Percentiles rank a stretch among this genome's conserved stretches.
These are phyloP conservation scores for Pammene aurita DNA, from an alignment of 2,888 invertebrate genomes.

Conservation along the genomic window DNA sequence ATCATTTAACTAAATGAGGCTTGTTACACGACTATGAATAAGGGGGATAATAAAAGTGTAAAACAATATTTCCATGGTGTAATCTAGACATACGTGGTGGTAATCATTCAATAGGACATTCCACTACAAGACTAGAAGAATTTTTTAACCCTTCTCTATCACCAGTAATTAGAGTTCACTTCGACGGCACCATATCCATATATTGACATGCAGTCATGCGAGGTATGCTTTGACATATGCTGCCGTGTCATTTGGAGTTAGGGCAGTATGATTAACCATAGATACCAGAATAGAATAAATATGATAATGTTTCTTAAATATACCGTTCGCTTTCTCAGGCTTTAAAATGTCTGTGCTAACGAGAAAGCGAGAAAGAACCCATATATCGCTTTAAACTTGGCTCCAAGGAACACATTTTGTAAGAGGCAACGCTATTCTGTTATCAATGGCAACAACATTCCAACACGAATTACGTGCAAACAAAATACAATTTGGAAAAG, in stretches of 20 bases:
- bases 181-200: background rate
- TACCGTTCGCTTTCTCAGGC: background rate
- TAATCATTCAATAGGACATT: conserved; percentile 2
- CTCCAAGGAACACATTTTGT: no score
- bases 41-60: no score
- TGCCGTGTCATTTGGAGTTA: background rate
- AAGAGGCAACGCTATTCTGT: background rate
- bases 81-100: background rate
- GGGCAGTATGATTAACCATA: background rate
- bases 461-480: conserved; percentile 23
- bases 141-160: background rate
- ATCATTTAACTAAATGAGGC: no score
- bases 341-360: background rate
- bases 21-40: no score
- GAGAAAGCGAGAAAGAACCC: background rate
- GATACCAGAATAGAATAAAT: background rate
- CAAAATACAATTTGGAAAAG: background rate
- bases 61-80: background rate
- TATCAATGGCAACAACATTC: conserved; percentile 5
- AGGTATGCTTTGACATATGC: background rate
- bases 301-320: background rate
- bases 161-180: background rate
- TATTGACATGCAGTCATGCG: conserved; percentile 14
- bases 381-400: no score
- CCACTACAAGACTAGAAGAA: background rate